Evolutionary conservation across 2,797 vertebrate genomes (phyloP).

Genomic region (Paratrypauchen microcephalus): DNA sequence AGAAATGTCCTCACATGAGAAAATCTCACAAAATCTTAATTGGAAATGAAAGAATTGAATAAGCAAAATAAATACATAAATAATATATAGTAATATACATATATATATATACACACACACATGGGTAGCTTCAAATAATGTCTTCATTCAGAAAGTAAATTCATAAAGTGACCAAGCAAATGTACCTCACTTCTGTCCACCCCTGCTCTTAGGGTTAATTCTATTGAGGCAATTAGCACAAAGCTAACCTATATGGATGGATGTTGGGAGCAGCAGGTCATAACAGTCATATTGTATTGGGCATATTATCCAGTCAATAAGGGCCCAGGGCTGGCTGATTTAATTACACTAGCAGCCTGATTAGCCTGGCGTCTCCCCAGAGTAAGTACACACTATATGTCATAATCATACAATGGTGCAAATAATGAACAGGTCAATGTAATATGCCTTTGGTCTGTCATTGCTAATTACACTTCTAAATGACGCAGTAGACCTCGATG

Average conservation of each 20-base stretch:
- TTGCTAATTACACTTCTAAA: constrained; percentile 56
- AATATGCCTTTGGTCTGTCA: constrained; percentile 74
- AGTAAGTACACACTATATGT: constrained; percentile 83
- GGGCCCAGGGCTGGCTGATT: constrained; percentile 84
- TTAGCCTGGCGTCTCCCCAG: constrained; percentile 84
- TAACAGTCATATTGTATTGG: constrained; percentile 83
- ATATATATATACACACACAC: too few relatives aligned
- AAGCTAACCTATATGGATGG: constrained; percentile 59
- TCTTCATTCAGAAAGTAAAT: not conserved
- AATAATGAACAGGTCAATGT: constrained; percentile 88
- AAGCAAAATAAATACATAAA: too few relatives aligned
- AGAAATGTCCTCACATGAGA: too few relatives aligned
- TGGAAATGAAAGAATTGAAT: too few relatives aligned
- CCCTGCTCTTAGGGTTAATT: constrained; percentile 40
- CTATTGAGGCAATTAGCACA: constrained; percentile 58
- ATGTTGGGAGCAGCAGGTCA: constrained; percentile 66
- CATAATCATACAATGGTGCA: constrained; percentile 91
- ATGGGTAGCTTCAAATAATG: not conserved
- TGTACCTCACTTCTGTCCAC: not conserved
- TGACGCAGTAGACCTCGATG: constrained; percentile 45
- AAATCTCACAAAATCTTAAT: too few relatives aligned
- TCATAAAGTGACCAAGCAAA: not conserved
- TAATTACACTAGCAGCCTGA: constrained; percentile 82
- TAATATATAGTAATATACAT: too few relatives aligned
- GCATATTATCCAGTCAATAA: constrained; percentile 86